Percentiles rank a stretch among this genome's conserved stretches.
Evolutionary conservation across 2,113 vertebrate genomes (phyloP).

Genomic region (Epinephelus cyanopodus): DNA sequence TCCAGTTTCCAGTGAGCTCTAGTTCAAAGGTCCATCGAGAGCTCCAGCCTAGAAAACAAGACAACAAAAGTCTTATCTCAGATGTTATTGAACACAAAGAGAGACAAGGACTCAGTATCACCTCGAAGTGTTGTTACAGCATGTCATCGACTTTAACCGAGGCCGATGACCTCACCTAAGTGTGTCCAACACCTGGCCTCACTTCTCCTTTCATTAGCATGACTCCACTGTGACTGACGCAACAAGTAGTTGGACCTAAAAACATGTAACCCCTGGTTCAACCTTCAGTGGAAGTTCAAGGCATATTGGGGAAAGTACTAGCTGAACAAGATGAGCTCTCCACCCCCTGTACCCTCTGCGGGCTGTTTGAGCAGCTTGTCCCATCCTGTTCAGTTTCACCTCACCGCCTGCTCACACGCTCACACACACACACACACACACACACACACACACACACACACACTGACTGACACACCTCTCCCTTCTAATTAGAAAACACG

Average conservation of each 20-base stretch:
- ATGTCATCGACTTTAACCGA: not conserved
- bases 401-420: slow-evolving; percentile 22
- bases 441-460: slow-evolving; percentile 3
- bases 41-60: slow-evolving; percentile 49
- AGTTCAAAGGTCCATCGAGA: slow-evolving; percentile 50
- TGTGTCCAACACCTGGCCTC: slow-evolving; percentile 63
- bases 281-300: slow-evolving; percentile 68
- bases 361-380: slow-evolving; percentile 77
- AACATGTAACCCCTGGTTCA: slow-evolving; percentile 61
- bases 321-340: slow-evolving; percentile 13
- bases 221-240: slow-evolving; percentile 22
- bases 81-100: slow-evolving; percentile 16
- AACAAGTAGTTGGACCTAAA: slow-evolving; percentile 40
- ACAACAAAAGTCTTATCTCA: slow-evolving; percentile 26
- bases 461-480: slow-evolving; percentile 35
- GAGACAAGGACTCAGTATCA: not conserved
- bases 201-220: slow-evolving; percentile 73
- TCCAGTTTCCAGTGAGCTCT: not conserved
- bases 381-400: slow-evolving; percentile 77
- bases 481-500: slow-evolving; percentile 73
- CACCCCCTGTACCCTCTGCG: slow-evolving; percentile 7
- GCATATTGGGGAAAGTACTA: slow-evolving; percentile 61
- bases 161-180: slow-evolving; percentile 34
- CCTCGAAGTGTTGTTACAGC: slow-evolving; percentile 4
- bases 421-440: slow-evolving; percentile 30